These are phyloP conservation scores for Entomyzon cyanotis DNA, from an alignment of 2,113 vertebrate species.

Conservation along the genomic window DNA sequence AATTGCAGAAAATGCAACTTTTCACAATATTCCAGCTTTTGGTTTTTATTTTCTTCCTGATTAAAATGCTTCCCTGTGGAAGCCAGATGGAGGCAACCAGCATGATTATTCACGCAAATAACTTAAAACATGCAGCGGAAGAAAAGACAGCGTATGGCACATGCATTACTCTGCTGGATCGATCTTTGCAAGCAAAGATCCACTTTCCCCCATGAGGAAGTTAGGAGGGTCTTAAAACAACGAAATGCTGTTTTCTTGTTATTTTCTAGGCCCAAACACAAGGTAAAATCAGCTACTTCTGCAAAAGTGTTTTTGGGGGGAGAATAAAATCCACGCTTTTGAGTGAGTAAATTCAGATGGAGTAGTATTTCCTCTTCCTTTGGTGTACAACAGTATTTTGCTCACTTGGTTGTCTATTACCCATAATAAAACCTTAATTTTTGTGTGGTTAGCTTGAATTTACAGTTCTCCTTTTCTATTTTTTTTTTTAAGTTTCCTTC, in stretches of 20 bases:
- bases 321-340: background rate
- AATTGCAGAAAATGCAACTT: background rate
- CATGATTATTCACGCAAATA: background rate
- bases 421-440: conserved; percentile 11
- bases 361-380: background rate
- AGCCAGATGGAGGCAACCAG: background rate
- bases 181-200: background rate
- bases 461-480: background rate
- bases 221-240: background rate
- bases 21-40: background rate
- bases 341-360: background rate
- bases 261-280: background rate
- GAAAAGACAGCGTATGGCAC: background rate
- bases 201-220: background rate
- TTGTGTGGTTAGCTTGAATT: conserved; percentile 10
- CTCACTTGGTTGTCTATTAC: background rate
- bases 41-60: background rate
- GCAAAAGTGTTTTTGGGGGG: background rate
- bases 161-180: background rate
- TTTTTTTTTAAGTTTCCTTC: background rate
- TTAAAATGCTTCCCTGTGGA: background rate
- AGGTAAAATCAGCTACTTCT: background rate
- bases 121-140: background rate
- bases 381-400: background rate
- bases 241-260: background rate